Evolutionary conservation across 2,888 invertebrate species (phyloP).

Genomic region (Silvanus unidentatus): DNA sequence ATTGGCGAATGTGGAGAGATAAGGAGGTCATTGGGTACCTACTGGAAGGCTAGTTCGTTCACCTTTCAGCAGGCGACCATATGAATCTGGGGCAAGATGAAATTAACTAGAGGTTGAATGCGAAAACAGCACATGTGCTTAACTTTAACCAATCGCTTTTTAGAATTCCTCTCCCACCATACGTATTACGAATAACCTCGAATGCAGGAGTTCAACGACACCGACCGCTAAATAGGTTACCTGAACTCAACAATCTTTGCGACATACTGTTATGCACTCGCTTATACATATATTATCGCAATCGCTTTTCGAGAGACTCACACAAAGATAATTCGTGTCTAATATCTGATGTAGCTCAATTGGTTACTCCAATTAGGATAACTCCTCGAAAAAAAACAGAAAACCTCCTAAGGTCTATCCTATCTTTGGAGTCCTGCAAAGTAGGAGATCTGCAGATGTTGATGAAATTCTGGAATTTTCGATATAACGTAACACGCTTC

Average conservation of each 20-base stretch:
- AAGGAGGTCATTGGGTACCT: conserved; percentile 45
- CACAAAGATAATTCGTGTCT: not conserved
- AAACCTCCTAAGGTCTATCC: too few relatives aligned
- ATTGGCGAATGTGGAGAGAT: conserved; percentile 22
- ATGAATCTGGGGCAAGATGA: conserved; percentile 61
- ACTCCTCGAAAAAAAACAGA: too few relatives aligned
- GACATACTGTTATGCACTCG: conserved; percentile 25
- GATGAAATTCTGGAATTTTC: too few relatives aligned
- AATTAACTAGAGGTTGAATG: conserved; percentile 52
- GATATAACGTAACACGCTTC: too few relatives aligned
- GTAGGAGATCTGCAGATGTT: too few relatives aligned
- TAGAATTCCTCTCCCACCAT: conserved; percentile 24
- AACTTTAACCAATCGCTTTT: conserved; percentile 35
- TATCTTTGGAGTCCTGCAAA: too few relatives aligned
- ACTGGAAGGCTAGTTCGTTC: conserved; percentile 56
- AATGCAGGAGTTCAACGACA: conserved; percentile 44
- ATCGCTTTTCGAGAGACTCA: conserved; percentile 8
- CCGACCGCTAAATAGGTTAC: conserved; percentile 45
- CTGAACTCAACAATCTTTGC: conserved; percentile 34
- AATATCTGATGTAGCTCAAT: too few relatives aligned
- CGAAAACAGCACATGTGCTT: conserved; percentile 44
- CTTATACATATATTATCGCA: conserved; percentile 10
- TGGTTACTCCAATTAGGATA: too few relatives aligned
- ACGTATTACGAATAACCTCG: conserved; percentile 34
- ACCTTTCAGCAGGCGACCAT: conserved; percentile 46